phyloP scores from a whole-genome alignment of 2,113 vertebrate species.

The Chaetodon auriga region DNA sequence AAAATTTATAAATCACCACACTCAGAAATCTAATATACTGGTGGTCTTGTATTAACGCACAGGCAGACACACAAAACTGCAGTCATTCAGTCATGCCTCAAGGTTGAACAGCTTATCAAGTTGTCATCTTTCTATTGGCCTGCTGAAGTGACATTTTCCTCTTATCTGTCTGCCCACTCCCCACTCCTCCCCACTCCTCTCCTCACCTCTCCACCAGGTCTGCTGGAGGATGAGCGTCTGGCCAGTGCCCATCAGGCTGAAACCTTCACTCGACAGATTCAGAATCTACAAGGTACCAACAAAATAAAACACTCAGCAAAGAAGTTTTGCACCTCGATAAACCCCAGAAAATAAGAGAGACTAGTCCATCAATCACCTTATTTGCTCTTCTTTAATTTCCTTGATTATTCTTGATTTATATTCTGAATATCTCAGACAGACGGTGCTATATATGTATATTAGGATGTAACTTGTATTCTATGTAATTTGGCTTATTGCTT shows the following conservation, averaged over 20 bases:
- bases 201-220: conserved; percentile 75
- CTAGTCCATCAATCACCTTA: background rate
- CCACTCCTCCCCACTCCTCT: background rate
- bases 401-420: background rate
- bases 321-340: background rate
- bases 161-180: conserved; percentile 44
- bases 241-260: conserved; percentile 90
- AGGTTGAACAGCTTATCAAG: conserved; percentile 67
- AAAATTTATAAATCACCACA: background rate
- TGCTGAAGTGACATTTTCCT: conserved; percentile 60
- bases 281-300: conserved; percentile 86
- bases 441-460: background rate
- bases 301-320: background rate
- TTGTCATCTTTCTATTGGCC: conserved; percentile 64
- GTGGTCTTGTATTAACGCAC: conserved; percentile 4
- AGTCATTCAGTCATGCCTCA: conserved; percentile 53
- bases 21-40: background rate
- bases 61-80: conserved; percentile 15
- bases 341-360: background rate
- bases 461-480: background rate
- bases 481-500: conserved; percentile 10
- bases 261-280: conserved; percentile 88
- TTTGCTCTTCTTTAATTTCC: background rate
- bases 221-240: conserved; percentile 92
- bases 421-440: conserved; percentile 10